Conservation (phyloP, 2,797 vertebrate species). For the Poecile montanus region DNA sequence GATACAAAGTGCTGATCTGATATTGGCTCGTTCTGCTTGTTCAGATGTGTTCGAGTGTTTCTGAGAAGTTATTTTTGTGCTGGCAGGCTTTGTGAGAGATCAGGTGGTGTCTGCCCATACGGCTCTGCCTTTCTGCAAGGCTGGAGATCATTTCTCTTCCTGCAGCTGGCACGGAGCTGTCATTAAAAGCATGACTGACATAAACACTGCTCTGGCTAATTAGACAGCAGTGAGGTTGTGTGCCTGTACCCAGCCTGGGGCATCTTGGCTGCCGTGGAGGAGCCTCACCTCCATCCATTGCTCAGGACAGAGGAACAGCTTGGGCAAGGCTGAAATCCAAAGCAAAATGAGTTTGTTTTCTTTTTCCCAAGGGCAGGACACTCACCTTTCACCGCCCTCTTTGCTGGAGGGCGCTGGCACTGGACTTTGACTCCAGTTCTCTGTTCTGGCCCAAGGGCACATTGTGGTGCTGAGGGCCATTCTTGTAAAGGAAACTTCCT, state of each 20-base stretch:
- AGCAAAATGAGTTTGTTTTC: not conserved
- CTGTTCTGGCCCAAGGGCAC: not conserved
- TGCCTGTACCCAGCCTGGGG: not conserved
- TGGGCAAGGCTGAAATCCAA: not conserved
- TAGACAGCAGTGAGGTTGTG: not conserved
- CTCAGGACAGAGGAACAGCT: not conserved
- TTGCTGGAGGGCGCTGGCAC: not conserved
- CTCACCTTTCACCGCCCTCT: not conserved
- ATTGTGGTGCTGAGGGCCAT: not conserved
- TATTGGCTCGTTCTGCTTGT: not conserved
- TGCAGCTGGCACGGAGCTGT: slow-evolving; percentile 11
- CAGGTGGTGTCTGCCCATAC: slow-evolving; percentile 46
- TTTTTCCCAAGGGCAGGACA: not conserved
- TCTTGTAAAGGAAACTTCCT: not conserved
- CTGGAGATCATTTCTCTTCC: slow-evolving; percentile 10
- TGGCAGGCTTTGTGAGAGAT: slow-evolving; percentile 48
- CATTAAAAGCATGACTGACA: not conserved
- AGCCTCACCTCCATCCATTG: not conserved
- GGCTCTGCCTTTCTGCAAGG: not conserved
- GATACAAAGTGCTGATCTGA: slow-evolving; percentile 28
- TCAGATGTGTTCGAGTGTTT: slow-evolving; percentile 41
- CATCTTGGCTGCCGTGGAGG: accelerated
- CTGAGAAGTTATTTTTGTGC: slow-evolving; percentile 64
- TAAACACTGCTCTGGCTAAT: not conserved
- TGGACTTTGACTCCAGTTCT: not conserved